Evolutionary conservation across 2,113 vertebrate genomes (phyloP), one percentile per base, ranked within the genome.

Genomic region (Semnornis frantzii): DNA sequence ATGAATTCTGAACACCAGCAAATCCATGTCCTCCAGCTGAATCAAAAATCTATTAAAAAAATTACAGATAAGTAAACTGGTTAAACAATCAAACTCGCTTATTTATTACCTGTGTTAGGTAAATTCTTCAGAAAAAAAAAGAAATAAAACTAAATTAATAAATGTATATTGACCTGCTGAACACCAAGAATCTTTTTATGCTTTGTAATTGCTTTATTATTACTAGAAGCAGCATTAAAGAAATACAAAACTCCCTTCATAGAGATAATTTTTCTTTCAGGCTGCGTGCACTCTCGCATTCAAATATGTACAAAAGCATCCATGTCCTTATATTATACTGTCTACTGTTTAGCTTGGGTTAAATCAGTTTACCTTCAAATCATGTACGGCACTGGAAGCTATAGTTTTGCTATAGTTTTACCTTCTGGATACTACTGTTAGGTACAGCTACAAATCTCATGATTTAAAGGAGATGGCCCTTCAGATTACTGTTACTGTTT

Each of bases 11-110:
- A 69, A 95, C 33, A 13, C 97, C 94, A 59, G 96, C 65, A 96
- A 97, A 58, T 92, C 94, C 95, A 97, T 97, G 96, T 94, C 97
- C 98, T 92, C 96, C 97, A 57, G 97, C 92, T 46, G 98, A 96
- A 91, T 99, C 99, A 97, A 99, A 98, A 96, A 99, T 96, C 98
- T 99, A 96, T 93, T 64, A 70, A 94, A 87, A 84, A 89, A 24
- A 62, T 90, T 27, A 46, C 12, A 83, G 28, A 64, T 34, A 90
- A 94, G 78, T 78, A 68, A 82, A 39, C 20, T 70, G 31, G 15
- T 77, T 48, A 72, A 85, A 78, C 15, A 66, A 81, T 85, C 63
- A 75, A 94, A 71, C 12, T 19, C 15, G 7, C 76, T 74, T 55
- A 37, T 27, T 39, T 85, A 25, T 66, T 33, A 58, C 3, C 12